Conservation (phyloP, 1,140 invertebrate species). For the Tetramorium simillimum region DNA sequence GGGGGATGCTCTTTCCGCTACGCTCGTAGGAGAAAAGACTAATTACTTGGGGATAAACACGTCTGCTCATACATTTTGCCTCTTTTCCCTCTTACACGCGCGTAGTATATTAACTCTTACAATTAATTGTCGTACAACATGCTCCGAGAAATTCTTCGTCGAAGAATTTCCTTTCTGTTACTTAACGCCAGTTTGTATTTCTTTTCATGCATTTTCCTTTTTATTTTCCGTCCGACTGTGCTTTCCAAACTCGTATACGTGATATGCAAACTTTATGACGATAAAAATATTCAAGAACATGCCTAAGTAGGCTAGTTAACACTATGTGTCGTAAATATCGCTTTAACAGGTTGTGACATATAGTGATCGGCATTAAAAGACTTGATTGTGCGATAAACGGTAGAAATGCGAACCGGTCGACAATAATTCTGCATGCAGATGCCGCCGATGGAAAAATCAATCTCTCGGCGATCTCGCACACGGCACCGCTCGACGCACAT, state of each 20-base stretch:
- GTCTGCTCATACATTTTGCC: neutral
- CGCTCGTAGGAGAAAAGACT: slow-evolving; percentile 9
- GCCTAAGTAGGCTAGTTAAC: slow-evolving; percentile 28
- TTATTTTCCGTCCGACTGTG: neutral
- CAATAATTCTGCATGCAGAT: slow-evolving; percentile 44
- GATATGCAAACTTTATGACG: neutral
- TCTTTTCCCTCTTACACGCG: neutral
- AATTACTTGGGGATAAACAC: slow-evolving; percentile 26
- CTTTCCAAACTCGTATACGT: neutral
- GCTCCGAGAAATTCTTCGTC: neutral
- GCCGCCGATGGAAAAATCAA: slow-evolving; percentile 50
- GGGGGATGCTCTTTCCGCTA: neutral
- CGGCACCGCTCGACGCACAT: neutral
- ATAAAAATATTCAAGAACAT: slow-evolving; percentile 16
- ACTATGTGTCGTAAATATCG: slow-evolving; percentile 28
- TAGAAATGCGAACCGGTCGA: slow-evolving; percentile 18
- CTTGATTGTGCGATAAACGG: slow-evolving; percentile 34
- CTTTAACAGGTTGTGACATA: neutral
- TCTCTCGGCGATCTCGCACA: slow-evolving; percentile 33
- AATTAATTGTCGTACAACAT: neutral
- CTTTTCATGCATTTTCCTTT: neutral
- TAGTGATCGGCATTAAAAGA: slow-evolving; percentile 9
- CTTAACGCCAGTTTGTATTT: neutral
- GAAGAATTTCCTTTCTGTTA: neutral
- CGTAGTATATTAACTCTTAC: neutral